These are phyloP conservation scores for Pagrus major DNA, from an alignment of 2,113 vertebrate genomes.

Conservation along the genomic window DNA sequence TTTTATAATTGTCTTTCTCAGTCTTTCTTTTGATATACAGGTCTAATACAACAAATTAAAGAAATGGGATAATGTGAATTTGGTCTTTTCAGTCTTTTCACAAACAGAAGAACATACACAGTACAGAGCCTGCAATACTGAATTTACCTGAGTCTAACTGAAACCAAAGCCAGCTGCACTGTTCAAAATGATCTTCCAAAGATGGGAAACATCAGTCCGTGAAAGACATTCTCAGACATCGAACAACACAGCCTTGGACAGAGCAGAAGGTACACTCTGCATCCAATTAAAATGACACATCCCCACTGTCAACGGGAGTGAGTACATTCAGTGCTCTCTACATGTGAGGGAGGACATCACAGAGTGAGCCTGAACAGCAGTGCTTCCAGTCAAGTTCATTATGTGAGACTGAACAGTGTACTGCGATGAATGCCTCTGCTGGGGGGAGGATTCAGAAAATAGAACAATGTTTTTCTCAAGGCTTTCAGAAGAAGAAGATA, in stretches of 20 bases:
- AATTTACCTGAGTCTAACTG: constrained; percentile 7
- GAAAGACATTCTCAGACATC: constrained; percentile 10
- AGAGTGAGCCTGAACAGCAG: constrained; percentile 37
- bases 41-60: background rate
- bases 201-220: constrained; percentile 41
- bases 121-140: background rate
- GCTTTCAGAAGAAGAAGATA: constrained; percentile 16
- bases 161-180: constrained; percentile 1
- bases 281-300: constrained; percentile 69
- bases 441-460: background rate
- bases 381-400: constrained; percentile 29
- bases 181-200: constrained; percentile 23
- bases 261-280: constrained; percentile 44
- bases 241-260: constrained; percentile 52
- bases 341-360: constrained; percentile 52
- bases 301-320: constrained; percentile 50
- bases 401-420: constrained; percentile 37
- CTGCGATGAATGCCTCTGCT: constrained; percentile 24
- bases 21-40: too few relatives aligned
- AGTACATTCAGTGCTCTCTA: constrained; percentile 49
- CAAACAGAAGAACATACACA: background rate
- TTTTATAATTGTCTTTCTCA: too few relatives aligned
- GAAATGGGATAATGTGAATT: too few relatives aligned
- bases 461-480: constrained; percentile 16
- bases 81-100: background rate